Evolutionary conservation across 1,140 invertebrate genomes (phyloP), one percentile per base, ranked within the genome.

Genomic region (Cephus cinctus): DNA sequence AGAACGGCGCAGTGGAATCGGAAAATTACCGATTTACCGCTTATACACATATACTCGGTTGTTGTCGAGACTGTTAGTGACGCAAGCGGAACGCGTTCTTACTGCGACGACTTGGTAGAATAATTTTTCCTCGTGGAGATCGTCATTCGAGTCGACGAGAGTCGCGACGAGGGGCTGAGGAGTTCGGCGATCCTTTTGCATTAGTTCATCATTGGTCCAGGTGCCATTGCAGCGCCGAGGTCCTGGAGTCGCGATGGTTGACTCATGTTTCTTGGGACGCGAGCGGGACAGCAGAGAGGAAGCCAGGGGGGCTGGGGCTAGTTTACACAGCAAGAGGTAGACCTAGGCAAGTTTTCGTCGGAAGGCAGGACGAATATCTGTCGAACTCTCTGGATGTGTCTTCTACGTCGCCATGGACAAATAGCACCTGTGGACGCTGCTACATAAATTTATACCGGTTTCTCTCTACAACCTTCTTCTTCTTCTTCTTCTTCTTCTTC

Each of bases 381-480:
- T n/a, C n/a, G n/a, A n/a, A n/a, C n/a, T n/a, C n/a, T n/a, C n/a
- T n/a, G n/a, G n/a, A n/a, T n/a, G n/a, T n/a, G n/a, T n/a, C n/a
- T 12, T 31, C 20, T 43, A 15, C 5, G n/a, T 43, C 25, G 16
- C 25, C 49, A 40, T 40, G 47, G 8, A 40, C 44, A 40, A 47
- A 32, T 59, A 52, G 43, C 54, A 58, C 56, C 54, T 56, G 58
- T 58, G 57, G 50, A 58, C 55, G 60, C 46, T 50, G 54, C 55
- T 63, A 57, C 59, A 64, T 68, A 65, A 71, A 65, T 69, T 57
- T 69, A 69, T 69, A 67, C 68, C 65, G 66, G 64, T 67, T 69
- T 23, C 63, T 65, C 61, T 61, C 60, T 63, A n/a, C n/a, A n/a
- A n/a, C n/a, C n/a, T n/a, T n/a, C n/a, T n/a, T n/a, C n/a, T n/a